phyloP scores from a whole-genome alignment of 2,113 vertebrate species.

The Lophura nycthemera region DNA sequence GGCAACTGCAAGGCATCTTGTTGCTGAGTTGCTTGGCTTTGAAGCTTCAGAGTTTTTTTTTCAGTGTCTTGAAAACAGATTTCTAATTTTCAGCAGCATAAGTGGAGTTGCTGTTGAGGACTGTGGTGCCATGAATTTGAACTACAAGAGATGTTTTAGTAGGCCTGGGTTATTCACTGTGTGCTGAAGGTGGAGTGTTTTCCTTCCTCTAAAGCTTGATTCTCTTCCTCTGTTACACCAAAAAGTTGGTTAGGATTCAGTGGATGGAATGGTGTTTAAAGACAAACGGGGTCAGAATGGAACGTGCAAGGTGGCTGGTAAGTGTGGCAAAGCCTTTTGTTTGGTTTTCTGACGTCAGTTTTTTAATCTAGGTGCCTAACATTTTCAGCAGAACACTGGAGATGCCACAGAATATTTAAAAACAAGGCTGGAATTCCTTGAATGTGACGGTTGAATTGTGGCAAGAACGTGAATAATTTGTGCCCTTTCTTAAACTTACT shows the following conservation, averaged over 20 bases:
- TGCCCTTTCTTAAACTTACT: background rate
- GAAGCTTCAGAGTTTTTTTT: background rate
- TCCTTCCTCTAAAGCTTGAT: background rate
- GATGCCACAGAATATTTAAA: background rate
- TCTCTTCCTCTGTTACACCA: background rate
- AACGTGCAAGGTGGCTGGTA: background rate
- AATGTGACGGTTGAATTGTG: background rate
- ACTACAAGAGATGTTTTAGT: background rate
- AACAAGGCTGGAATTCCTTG: background rate
- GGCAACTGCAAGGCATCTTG: background rate
- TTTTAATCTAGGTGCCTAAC: background rate
- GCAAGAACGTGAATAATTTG: background rate
- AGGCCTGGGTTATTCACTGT: background rate
- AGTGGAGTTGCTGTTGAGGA: background rate
- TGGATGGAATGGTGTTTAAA: background rate
- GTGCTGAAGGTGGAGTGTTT: background rate
- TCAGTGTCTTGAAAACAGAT: background rate
- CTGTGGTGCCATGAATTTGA: background rate
- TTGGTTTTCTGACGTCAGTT: background rate
- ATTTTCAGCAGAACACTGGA: background rate
- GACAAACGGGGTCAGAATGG: background rate
- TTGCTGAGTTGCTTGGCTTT: background rate
- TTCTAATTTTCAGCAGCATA: constrained; percentile 1
- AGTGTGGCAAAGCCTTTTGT: background rate
- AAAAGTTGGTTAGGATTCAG: background rate